Evolutionary conservation across 2,797 vertebrate genomes (phyloP), one percentile per base, ranked within the genome.

Genomic region (Linurgus olivaceus): DNA sequence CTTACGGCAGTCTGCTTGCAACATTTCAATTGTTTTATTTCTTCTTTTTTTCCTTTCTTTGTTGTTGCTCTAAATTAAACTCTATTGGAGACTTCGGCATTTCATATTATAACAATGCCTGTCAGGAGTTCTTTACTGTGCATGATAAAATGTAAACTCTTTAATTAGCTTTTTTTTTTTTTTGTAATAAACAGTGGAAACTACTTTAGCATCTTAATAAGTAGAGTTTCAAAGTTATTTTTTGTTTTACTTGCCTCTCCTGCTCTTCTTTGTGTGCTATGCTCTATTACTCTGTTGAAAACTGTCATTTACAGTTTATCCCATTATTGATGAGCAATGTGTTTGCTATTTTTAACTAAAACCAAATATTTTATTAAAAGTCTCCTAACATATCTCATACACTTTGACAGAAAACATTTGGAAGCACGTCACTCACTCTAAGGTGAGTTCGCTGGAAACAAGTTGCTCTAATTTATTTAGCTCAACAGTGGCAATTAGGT

Each of bases 51-150:
- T 21, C 40, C 50, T 17, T 47, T 95, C 90, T 96, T 95, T 94
- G 90, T 88, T 96, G 70, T 92, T 96, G 70, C 62, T 97, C 83
- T 97, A 95, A 96, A 97, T 96, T 89, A 96, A 96, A 96, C 42
- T 93, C 93, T 91, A 92, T 73, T 82, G 72, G 67, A 96, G 90
- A 96, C 89, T 74, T 82, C 90, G 91, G 75, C 47, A 80, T 96
- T 96, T 95, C 86, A 52, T 91, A 92, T 93, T 88, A 75, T 87
- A 90, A 86, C 81, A 94, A 86, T 77, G 87, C 76, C 93, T 97
- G 94, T 95, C 97, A 94, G 94, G 88, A 94, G 48, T 89, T 92
- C 88, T 96, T 94, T 96, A 91, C 59, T 40, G n/a, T 68, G 79
- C 61, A 55, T 72, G 88, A 96, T 93, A 92, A 97, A 97, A 97